Percentiles rank a stretch among this genome's conserved stretches.
Conservation (phyloP, 2,797 vertebrate species). For the Prunella strophiata region DNA sequence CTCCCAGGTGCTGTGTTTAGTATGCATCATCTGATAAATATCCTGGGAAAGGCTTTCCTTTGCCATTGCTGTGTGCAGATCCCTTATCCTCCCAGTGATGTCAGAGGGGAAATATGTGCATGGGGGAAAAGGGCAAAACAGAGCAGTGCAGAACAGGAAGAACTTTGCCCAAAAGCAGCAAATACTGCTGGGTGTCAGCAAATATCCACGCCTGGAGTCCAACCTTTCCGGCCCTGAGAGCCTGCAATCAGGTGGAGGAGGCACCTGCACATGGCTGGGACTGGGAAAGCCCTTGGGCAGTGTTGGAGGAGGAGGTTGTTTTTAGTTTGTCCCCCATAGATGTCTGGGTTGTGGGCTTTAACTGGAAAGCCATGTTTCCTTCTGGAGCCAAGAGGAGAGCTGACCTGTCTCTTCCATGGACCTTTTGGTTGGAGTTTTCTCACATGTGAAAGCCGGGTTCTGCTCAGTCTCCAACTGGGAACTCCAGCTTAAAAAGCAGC, state of each 20-base stretch:
- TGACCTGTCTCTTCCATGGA: background rate
- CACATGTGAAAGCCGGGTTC: rapidly evolving
- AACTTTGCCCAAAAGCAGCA: background rate
- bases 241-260: background rate
- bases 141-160: background rate
- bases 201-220: background rate
- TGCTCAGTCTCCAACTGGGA: background rate
- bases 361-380: background rate
- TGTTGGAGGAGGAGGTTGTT: background rate
- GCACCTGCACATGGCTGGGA: rapidly evolving
- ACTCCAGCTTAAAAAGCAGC: background rate
- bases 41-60: background rate
- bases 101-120: slow-evolving; percentile 1
- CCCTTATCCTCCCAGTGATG: slow-evolving; percentile 16
- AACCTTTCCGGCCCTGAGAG: background rate
- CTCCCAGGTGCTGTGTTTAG: background rate
- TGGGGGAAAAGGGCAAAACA: slow-evolving; percentile 27
- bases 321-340: background rate
- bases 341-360: background rate
- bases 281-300: background rate
- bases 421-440: background rate
- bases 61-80: background rate
- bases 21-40: background rate
- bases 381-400: background rate
- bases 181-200: background rate